These are phyloP conservation scores for Sebastes iracundus DNA, from an alignment of 2,797 vertebrate species.

Conservation along the genomic window DNA sequence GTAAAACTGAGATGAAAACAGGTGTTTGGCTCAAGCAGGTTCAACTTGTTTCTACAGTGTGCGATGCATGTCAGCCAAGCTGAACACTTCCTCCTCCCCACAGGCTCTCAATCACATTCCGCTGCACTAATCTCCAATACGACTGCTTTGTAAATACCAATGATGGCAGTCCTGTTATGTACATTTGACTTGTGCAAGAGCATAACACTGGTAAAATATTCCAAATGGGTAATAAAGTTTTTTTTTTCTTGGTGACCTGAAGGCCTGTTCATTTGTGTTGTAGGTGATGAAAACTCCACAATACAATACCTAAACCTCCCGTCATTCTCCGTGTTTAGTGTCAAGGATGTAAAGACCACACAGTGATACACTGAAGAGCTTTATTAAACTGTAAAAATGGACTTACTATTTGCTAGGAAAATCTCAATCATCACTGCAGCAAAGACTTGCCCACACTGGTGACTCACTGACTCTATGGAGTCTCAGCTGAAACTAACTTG, in stretches of 20 bases:
- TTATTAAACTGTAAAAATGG: conserved; percentile 64
- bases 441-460: conserved; percentile 12
- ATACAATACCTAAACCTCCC: neutral
- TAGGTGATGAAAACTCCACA: neutral
- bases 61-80: conserved; percentile 52
- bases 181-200: conserved; percentile 73
- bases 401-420: conserved; percentile 16
- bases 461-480: neutral
- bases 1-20: conserved; percentile 5
- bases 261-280: conserved; percentile 3
- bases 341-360: conserved; percentile 7
- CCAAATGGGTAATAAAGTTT: conserved; percentile 78
- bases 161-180: conserved; percentile 68
- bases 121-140: conserved; percentile 32
- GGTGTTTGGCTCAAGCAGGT: conserved; percentile 23
- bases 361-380: conserved; percentile 24
- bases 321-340: neutral
- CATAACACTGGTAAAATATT: conserved; percentile 74
- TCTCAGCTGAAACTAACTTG: neutral
- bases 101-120: conserved; percentile 39
- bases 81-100: conserved; percentile 24
- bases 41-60: conserved; percentile 35
- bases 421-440: neutral
- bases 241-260: conserved; percentile 72
- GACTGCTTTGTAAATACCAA: conserved; percentile 78